phyloP scores from a whole-genome alignment of 2,797 vertebrate genomes.

The Artibeus lituratus region DNA sequence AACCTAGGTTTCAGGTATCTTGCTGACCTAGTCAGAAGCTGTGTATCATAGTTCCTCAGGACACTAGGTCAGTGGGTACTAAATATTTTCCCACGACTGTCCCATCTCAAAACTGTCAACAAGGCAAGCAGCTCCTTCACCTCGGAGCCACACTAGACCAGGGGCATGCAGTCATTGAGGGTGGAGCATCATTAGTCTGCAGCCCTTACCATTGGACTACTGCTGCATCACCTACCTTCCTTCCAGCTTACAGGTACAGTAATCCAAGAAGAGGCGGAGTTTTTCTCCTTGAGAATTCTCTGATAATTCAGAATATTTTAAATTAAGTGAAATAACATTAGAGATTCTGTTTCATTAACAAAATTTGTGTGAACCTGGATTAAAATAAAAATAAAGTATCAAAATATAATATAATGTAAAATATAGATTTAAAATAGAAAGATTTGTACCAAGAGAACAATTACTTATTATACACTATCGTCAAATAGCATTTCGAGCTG shows the following conservation, averaged over 20 bases:
- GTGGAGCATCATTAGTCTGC: background rate
- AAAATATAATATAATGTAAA: background rate
- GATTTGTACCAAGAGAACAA: background rate
- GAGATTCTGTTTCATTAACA: background rate
- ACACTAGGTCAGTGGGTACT: background rate
- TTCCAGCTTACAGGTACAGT: background rate
- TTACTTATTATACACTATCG: background rate
- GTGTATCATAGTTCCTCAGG: background rate
- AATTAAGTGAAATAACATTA: background rate
- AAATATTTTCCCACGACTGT: background rate
- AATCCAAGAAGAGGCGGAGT: background rate
- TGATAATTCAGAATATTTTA: background rate
- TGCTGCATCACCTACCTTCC: background rate
- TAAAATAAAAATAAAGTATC: background rate
- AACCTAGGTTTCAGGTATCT: background rate
- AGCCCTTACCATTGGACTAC: background rate
- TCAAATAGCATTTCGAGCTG: background rate
- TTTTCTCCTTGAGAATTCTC: background rate
- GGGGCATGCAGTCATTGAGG: background rate
- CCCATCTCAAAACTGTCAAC: background rate
- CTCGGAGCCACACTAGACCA: background rate
- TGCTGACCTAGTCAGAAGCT: background rate
- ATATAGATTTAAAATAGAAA: background rate
- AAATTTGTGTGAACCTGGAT: background rate
- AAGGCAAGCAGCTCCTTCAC: background rate